Conservation (phyloP, 2,888 invertebrate species). For the Orchesellides sinensis region DNA sequence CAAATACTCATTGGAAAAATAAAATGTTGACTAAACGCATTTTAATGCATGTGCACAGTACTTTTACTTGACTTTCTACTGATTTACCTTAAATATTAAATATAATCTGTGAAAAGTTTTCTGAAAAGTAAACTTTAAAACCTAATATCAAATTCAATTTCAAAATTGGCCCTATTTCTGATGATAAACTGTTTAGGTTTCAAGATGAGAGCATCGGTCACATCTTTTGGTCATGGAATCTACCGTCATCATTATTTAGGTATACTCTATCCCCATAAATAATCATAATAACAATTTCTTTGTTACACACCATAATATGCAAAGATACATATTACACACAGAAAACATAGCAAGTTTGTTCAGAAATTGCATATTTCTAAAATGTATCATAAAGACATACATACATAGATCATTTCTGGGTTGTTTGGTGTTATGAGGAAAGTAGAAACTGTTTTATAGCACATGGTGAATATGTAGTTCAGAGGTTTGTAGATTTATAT, state of each 20-base stretch:
- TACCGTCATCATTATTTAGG: conserved; percentile 64
- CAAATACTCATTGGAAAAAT: background rate
- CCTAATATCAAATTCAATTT: no score
- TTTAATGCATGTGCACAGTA: background rate
- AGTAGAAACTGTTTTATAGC: no score
- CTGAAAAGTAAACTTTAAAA: background rate
- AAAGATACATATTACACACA: no score
- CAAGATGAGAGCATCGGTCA: conserved; percentile 65
- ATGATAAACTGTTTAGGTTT: conserved; percentile 61
- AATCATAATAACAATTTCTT: background rate
- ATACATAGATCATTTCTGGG: no score
- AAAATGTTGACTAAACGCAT: background rate
- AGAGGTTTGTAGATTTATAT: no score
- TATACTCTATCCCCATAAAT: conserved; percentile 37
- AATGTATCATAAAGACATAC: no score
- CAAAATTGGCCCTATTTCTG: conserved; percentile 20
- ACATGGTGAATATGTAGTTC: no score
- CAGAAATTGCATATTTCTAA: no score
- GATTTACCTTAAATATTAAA: background rate
- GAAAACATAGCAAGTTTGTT: no score
- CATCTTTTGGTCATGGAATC: conserved; percentile 57
- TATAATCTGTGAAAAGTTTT: background rate
- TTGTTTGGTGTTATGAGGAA: no score
- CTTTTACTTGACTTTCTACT: background rate
- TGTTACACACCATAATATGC: background rate